A percentile compares a stretch with the other conserved stretches of the same genome.
These are phyloP conservation scores for Hepsetus odoe DNA, from an alignment of 2,113 vertebrate species.

Conservation along the genomic window DNA sequence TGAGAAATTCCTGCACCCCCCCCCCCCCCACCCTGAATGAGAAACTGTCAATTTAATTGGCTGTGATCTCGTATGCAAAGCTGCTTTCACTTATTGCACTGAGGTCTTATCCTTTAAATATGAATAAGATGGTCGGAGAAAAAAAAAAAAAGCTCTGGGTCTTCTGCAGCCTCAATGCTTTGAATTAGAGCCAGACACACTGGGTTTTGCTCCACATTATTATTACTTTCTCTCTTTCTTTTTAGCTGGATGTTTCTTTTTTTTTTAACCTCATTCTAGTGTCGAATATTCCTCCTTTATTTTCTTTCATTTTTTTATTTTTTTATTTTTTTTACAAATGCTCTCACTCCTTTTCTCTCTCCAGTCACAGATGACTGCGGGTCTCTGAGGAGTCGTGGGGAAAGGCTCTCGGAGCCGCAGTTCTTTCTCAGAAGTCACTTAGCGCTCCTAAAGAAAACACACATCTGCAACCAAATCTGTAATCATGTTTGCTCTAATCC, in stretches of 20 bases:
- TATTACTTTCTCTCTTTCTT: not conserved
- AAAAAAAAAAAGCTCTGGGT: conserved; percentile 11
- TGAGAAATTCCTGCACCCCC: conserved; percentile 44
- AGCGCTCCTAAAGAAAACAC: conserved; percentile 51
- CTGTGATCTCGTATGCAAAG: conserved; percentile 65
- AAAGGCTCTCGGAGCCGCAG: conserved; percentile 31
- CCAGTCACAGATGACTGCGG: conserved; percentile 26
- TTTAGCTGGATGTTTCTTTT: conserved; percentile 27
- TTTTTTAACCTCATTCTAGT: conserved; percentile 35
- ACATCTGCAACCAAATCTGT: conserved; percentile 53
- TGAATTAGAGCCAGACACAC: conserved; percentile 60
- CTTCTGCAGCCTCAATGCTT: conserved; percentile 44
- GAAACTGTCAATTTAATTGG: conserved; percentile 60
- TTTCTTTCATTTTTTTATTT: not conserved
- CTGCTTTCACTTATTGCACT: conserved; percentile 56
- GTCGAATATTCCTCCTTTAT: conserved; percentile 40
- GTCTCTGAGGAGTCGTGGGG: conserved; percentile 34
- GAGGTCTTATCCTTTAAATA: conserved; percentile 59
- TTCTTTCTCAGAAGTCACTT: conserved; percentile 51
- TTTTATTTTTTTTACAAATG: conserved; percentile 11
- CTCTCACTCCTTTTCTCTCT: conserved; percentile 13
- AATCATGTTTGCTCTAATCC: conserved; percentile 50
- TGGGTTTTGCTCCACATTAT: conserved; percentile 40
- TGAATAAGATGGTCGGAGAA: conserved; percentile 55
- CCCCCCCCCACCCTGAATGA: conserved; percentile 41